Base-by-base conservation (phyloP, 2,888 invertebrate genomes). In the Brachycybe producta region DNA sequence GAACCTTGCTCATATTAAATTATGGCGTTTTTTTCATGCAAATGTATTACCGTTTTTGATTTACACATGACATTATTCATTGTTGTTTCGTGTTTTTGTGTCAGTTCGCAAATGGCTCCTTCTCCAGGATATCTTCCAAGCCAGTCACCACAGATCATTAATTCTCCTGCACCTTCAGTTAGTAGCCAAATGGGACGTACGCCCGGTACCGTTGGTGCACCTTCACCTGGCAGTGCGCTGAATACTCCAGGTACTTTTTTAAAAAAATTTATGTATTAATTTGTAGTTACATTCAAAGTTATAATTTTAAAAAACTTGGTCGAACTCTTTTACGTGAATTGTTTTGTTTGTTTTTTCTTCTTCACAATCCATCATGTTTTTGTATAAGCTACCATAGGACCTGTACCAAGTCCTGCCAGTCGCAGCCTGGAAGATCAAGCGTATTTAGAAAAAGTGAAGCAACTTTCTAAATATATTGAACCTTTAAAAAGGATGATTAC, bases 381-480 rank as follows among this genome's bases (percentile, higher is more conserved):
- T 19, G 35, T 7, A 21, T 24, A 23, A 47, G 51, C 32, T 30
- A 28, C 40, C 15, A 28, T 28, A 19, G 51, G 51, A 3, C 8
- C 51, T 2, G 50, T 39, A 15, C 61, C 59, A 1, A 66, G 60
- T 34, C 63, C 61, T 11, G 63, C 60, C 1, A 58, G 58, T 7
- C 44, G 57, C 42, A 44, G 45, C 52, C 61, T 34, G 56, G 92
- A 94, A 60, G 92, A 94, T 60, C 85, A 85, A 49, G 82, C 84
- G 1, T 95, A 94, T 65, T 70, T 88, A 48, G 94, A 94, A 63
- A 95, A 94, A 68, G 84, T 92, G 53, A 79, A 87, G 27, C 88
- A 92, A 63, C 74, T 95, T 27, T 86, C 85, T 59, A 90, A 88
- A 68, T 95, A 90, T 65, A 88, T 94, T 57, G 94, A 92, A 61